A percentile compares a stretch with the other conserved stretches of the same genome.
phyloP scores from a whole-genome alignment of 2,113 vertebrate species.

The Silurus glanis region DNA sequence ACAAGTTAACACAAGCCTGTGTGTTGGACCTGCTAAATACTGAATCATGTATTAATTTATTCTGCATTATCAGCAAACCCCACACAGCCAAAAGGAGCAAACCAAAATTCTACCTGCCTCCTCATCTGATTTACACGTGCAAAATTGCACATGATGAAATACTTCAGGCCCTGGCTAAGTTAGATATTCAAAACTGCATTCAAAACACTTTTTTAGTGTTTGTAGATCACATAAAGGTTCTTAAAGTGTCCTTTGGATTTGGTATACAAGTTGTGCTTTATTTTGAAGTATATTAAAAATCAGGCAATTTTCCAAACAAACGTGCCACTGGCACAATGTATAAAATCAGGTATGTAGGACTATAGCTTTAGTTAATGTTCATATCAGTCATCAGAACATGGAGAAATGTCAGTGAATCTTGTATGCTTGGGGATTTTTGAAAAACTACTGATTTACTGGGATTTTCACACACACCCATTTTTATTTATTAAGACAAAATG shows the following conservation, averaged over 20 bases:
- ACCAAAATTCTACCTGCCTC: constrained; percentile 18
- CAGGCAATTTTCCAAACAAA: neutral
- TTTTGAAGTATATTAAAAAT: neutral
- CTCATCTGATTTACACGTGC: constrained; percentile 30
- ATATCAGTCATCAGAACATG: neutral
- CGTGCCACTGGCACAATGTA: neutral
- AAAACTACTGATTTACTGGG: neutral
- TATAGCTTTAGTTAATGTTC: neutral
- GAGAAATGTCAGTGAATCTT: neutral
- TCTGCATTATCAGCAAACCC: constrained; percentile 29
- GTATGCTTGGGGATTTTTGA: neutral
- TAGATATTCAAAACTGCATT: constrained; percentile 6
- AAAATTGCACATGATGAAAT: neutral
- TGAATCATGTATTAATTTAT: constrained; percentile 46
- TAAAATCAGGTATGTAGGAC: neutral
- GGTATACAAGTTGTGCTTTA: neutral
- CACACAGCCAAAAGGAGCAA: constrained; percentile 7
- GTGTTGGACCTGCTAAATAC: constrained; percentile 16
- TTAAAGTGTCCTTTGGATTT: constrained; percentile 15
- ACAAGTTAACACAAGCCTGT: neutral
- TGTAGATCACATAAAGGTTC: constrained; percentile 19
- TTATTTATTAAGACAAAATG: neutral
- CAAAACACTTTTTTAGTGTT: constrained; percentile 12
- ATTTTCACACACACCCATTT: neutral
- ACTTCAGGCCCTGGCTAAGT: neutral